Conservation (phyloP, 2,113 vertebrate species). For the Psittacula cyanocephala region DNA sequence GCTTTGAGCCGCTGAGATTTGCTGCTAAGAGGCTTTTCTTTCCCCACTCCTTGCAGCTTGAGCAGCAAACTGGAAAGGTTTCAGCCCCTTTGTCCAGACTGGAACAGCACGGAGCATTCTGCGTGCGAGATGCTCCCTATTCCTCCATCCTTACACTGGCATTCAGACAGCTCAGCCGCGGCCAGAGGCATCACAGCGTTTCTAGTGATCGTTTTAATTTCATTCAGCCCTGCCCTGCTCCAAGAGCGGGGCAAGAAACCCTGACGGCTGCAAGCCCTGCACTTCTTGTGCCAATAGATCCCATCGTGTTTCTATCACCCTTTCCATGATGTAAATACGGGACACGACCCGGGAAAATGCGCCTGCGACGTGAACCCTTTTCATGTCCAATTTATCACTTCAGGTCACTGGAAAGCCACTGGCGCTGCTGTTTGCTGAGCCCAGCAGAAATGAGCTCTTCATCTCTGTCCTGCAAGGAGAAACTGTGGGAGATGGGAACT, state of each 20-base stretch:
- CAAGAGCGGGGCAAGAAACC: not conserved
- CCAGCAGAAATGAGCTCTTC: not conserved
- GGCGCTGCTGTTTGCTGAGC: not conserved
- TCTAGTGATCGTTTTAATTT: not conserved
- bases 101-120: not conserved
- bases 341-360: accelerated
- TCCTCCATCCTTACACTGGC: not conserved
- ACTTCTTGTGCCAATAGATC: not conserved
- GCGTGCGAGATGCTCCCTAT: accelerated
- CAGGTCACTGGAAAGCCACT: not conserved
- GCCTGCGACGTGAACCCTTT: not conserved
- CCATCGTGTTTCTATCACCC: not conserved
- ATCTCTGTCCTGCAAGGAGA: not conserved
- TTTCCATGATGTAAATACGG: accelerated
- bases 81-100: not conserved
- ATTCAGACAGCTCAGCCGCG: not conserved
- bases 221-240: not conserved
- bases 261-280: not conserved
- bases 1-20: not conserved
- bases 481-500: not conserved
- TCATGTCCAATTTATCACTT: not conserved
- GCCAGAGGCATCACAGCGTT: not conserved
- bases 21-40: not conserved
- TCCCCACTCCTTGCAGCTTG: not conserved
- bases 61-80: not conserved